Evolutionary conservation across 2,888 invertebrate genomes (phyloP).

Genomic region (Drosophila percnosoma): DNA sequence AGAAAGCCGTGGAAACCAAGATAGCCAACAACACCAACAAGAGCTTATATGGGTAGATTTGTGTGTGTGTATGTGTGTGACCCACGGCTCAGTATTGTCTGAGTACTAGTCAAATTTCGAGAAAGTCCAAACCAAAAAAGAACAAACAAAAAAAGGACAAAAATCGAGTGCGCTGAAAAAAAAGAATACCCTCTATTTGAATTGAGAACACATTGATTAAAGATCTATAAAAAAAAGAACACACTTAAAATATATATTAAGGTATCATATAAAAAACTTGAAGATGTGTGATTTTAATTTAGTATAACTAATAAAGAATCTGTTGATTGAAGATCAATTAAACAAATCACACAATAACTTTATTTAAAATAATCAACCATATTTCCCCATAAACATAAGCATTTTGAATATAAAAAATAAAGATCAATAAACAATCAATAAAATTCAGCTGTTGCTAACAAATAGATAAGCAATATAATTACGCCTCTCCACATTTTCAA

Average conservation of each 20-base stretch:
- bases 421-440: not conserved
- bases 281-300: not conserved
- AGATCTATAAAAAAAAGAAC: not conserved
- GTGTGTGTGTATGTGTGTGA: conserved; percentile 33
- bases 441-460: not conserved
- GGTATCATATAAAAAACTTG: not conserved
- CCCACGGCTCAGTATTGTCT: conserved; percentile 30
- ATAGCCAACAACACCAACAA: conserved; percentile 23
- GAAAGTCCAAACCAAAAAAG: conserved; percentile 14
- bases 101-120: conserved; percentile 66
- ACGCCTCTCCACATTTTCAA: not conserved
- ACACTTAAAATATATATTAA: not conserved
- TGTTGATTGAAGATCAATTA: not conserved
- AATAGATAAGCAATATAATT: not conserved
- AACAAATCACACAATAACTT: not conserved
- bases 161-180: not conserved
- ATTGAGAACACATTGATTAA: not conserved
- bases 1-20: conserved; percentile 41
- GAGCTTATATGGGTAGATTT: conserved; percentile 1
- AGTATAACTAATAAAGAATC: not conserved
- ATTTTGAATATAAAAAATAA: not conserved
- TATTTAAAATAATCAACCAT: not conserved
- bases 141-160: not conserved
- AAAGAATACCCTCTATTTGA: not conserved
- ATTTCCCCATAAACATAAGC: not conserved